phyloP scores from a whole-genome alignment of 2,113 vertebrate genomes.

The Epinephelus lanceolatus region DNA sequence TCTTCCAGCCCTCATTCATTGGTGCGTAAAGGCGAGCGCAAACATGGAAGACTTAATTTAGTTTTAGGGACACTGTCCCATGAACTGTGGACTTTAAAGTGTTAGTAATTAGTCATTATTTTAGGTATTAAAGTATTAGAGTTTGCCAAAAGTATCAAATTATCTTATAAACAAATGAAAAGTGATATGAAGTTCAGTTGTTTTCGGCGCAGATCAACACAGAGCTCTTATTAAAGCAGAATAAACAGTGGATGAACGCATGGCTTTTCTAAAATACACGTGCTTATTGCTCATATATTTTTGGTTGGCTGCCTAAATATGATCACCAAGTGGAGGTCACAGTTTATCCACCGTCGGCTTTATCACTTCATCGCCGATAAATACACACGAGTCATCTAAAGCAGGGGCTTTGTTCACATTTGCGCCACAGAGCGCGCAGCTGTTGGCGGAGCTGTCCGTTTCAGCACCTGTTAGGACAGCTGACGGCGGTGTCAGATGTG shows the following conservation, averaged over 20 bases:
- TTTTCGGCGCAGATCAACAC: background rate
- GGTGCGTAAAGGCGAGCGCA: slow-evolving; percentile 83
- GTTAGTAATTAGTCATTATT: background rate
- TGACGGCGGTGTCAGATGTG: slow-evolving; percentile 33
- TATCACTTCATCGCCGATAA: slow-evolving; percentile 7
- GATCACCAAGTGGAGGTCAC: slow-evolving; percentile 17
- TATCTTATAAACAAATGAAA: background rate
- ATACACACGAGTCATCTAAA: slow-evolving; percentile 22
- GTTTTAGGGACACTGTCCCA: background rate
- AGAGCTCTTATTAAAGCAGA: background rate
- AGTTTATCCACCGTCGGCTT: slow-evolving; percentile 10
- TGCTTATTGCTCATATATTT: slow-evolving; percentile 22
- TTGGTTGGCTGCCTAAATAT: background rate
- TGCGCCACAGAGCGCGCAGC: slow-evolving; percentile 32
- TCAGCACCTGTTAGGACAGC: slow-evolving; percentile 73
- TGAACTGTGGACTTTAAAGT: background rate
- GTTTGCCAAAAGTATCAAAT: too few species aligned
- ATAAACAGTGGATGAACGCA: background rate
- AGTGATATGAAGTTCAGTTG: background rate
- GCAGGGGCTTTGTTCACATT: slow-evolving; percentile 37
- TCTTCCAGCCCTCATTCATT: slow-evolving; percentile 98
- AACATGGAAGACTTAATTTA: background rate
- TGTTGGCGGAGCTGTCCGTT: slow-evolving; percentile 64
- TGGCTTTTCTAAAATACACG: background rate
- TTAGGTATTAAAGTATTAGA: background rate